Base-by-base conservation (phyloP, 1,140 invertebrate species). In the Brachionus sp. region DNA sequence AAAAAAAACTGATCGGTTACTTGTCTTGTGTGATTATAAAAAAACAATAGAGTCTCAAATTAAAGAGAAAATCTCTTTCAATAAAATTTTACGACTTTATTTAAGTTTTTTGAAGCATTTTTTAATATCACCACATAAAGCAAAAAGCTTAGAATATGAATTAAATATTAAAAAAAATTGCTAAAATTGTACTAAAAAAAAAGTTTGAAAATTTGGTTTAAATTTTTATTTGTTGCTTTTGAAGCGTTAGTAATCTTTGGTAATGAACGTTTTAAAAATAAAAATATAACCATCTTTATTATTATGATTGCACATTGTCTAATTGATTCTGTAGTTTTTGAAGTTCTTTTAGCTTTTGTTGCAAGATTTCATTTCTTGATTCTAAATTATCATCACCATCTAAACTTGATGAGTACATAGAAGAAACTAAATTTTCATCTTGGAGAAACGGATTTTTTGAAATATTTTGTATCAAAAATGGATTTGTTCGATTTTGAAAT, bases 271-370 rank as follows among this genome's bases (percentile, higher is more conserved):
- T n/a, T 29, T 3, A 66, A 29, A n/a, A 23, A 35, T 10, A n/a
- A 57, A 57, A 57, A 16, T 35, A 66, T 23, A 66, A 23, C 1
- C 33, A 66, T 66, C 12, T 33, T 29, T 35, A 29, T 66, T 2
- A 46, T 50, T 75, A 75, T 75, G 77, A 19, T 66, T 80, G 77
- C n/a, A 80, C 77, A 62, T 66, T 80, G 33, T 80, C 19, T 39
- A 80, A 66, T 66, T 80, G 77, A 29, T 62, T 35, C 19, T 80
- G 77, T 19, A 80, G 25, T 10, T 66, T 57, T 80, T 80, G 77
- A 25, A 80, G 39, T 39, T 80, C 77, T 37, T 80, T 80, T 37
- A 80, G n/a, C n/a, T 80, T 80, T 66, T 80, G 77, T 42, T 80
- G 77, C 19, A 80, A 23, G 2, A 80, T 23, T 66, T 80, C 77